Conservation (phyloP, 2,888 invertebrate species). For the Tachina lurida region DNA sequence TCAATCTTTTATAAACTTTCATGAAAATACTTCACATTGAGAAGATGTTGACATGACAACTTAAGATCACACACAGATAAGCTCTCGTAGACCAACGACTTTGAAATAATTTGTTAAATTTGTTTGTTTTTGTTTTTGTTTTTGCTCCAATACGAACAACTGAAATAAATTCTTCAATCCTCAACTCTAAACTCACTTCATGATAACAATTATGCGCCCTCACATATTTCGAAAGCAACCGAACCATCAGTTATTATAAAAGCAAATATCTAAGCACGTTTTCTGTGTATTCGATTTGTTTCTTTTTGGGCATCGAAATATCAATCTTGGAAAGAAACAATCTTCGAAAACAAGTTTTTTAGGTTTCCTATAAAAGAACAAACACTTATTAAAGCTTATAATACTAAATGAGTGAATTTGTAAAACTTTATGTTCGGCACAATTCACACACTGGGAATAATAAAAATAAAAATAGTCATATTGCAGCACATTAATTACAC, state of each 20-base stretch:
- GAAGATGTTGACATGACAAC: conserved; percentile 82
- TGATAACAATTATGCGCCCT: neutral
- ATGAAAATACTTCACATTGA: conserved; percentile 68
- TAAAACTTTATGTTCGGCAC: neutral
- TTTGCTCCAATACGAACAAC: neutral
- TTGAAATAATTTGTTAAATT: neutral
- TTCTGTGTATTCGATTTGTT: conserved; percentile 47
- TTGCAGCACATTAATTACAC: no score
- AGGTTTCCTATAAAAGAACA: conserved; percentile 1
- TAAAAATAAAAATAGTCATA: neutral
- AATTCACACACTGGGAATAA: conserved; percentile 5
- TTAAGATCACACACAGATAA: conserved; percentile 76
- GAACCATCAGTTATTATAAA: conserved; percentile 58
- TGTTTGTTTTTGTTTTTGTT: neutral
- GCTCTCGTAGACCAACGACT: conserved; percentile 29
- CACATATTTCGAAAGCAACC: conserved; percentile 25
- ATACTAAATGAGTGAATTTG: neutral
- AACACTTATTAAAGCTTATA: neutral
- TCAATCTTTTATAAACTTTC: conserved; percentile 25
- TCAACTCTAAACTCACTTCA: conserved; percentile 25
- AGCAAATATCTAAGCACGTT: conserved; percentile 57
- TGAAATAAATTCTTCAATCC: conserved; percentile 40
- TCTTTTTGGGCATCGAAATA: neutral
- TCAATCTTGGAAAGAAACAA: no score
- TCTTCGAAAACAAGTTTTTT: neutral